These are phyloP conservation scores for Julus scanicus DNA, from an alignment of 2,888 invertebrate species.

Conservation along the genomic window DNA sequence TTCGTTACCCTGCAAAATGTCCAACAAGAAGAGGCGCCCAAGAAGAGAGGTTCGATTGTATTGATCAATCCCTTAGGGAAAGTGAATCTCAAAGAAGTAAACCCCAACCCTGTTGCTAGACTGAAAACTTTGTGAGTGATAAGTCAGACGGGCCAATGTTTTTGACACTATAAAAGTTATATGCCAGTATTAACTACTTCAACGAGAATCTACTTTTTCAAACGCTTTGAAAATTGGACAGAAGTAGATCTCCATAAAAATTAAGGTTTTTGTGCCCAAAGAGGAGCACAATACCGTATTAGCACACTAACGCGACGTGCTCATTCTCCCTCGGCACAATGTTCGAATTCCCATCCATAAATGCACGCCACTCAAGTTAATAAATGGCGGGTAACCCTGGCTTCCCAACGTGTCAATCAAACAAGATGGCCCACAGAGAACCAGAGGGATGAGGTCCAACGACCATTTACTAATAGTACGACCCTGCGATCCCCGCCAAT, in stretches of 20 bases:
- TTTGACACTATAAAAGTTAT: background rate
- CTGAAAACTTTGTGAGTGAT: slow-evolving; percentile 2
- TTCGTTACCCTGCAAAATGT: background rate
- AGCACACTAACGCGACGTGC: background rate
- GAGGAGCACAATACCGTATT: background rate
- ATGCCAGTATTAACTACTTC: background rate
- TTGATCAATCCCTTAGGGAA: background rate
- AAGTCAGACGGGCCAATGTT: background rate
- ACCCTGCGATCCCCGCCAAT: background rate
- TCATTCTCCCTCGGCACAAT: background rate
- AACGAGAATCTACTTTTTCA: background rate
- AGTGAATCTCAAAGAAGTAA: background rate
- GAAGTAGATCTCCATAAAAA: background rate
- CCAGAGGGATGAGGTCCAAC: background rate
- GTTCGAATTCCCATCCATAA: background rate
- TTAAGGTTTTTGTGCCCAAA: background rate
- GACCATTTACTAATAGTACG: background rate
- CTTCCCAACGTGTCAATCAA: background rate
- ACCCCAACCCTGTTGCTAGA: background rate
- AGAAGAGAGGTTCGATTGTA: background rate
- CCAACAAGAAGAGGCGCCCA: background rate
- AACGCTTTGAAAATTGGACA: background rate
- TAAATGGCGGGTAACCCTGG: background rate
- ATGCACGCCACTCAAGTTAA: slow-evolving; percentile 3
- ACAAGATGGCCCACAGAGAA: background rate